Base-by-base conservation (phyloP, 2,113 vertebrate species). In the Megaceryle maxima region DNA sequence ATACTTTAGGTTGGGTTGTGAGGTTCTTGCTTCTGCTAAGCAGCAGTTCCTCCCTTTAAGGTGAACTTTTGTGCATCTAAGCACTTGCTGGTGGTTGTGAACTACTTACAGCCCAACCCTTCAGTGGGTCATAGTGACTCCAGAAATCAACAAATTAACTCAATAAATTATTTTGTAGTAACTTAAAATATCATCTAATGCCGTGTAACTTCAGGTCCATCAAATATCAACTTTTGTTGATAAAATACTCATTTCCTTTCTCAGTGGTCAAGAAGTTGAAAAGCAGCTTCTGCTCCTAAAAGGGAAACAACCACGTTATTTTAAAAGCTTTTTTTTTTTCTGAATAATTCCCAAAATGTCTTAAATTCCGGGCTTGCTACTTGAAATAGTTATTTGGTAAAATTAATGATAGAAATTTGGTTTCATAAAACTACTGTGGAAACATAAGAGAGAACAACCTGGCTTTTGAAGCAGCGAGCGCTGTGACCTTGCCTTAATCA, bases 391-490 rank as follows among this genome's bases (percentile, higher is more conserved):
- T 76, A 26, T 20, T 76, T 89, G 57, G 64, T 76, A 77, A 90
- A 92, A 83, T 10, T 68, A 26, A 39, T 26, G 33, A 6, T 74
- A 56, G 84, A 83, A 64, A 59, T 69, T 83, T 16, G 26, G 41
- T 16, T 89, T 33, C 50, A 43, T 86, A 70, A 73, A 97, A 74
- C 84, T 83, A 33, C 70, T 59, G 11, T 13, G 79, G 70, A 81
- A 91, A 68, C 41, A 31, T 16, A 60, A 91, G 87, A 37, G 33
- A 29, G 90, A 95, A 79, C 59, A 94, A 29, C 7, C 13, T 83
- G 84, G 33, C n/a, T 82, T 57, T 74, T 44, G 72, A 90, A 95
- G 84, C 78, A 84, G 74, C 92, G 79, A 96, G 51, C 51, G 90
- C 46, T 57, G n/a, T 94, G 76, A 87, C 60, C 92, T 90, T 41